A percentile compares a stretch with the other conserved stretches of the same genome.
Conservation (phyloP, 2,113 vertebrate species). For the Eurypyga helias region DNA sequence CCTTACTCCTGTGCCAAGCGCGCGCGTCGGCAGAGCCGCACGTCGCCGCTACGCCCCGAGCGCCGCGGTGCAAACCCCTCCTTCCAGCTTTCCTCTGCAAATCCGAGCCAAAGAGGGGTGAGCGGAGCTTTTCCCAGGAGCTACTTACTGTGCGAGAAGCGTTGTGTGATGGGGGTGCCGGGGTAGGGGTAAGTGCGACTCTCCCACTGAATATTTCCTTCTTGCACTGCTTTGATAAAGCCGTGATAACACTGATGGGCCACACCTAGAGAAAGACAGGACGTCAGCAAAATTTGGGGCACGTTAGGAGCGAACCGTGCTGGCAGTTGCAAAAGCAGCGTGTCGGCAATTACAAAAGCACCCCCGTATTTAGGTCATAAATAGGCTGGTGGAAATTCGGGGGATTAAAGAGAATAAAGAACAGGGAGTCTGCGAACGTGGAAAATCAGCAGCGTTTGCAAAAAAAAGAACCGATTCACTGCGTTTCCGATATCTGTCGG, state of each 20-base stretch:
- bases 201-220: conserved; percentile 98
- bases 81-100: neutral
- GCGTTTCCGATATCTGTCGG: neutral
- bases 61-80: neutral
- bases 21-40: accelerated
- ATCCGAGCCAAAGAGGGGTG: neutral
- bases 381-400: accelerated
- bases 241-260: conserved; percentile 98
- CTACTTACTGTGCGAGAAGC: conserved; percentile 97
- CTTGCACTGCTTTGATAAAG: conserved; percentile 95
- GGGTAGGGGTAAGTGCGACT: conserved; percentile 98
- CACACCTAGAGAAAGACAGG: conserved; percentile 81
- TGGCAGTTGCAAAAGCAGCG: neutral
- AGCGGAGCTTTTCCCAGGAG: neutral
- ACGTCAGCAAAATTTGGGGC: neutral
- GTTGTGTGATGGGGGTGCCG: conserved; percentile 96
- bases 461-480: accelerated
- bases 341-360: neutral
- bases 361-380: accelerated
- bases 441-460: accelerated
- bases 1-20: accelerated
- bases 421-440: neutral
- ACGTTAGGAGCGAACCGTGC: accelerated
- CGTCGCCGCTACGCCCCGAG: accelerated
- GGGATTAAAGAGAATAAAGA: neutral